Conservation (phyloP, 2,113 vertebrate genomes). For the Ceratotherium simum region DNA sequence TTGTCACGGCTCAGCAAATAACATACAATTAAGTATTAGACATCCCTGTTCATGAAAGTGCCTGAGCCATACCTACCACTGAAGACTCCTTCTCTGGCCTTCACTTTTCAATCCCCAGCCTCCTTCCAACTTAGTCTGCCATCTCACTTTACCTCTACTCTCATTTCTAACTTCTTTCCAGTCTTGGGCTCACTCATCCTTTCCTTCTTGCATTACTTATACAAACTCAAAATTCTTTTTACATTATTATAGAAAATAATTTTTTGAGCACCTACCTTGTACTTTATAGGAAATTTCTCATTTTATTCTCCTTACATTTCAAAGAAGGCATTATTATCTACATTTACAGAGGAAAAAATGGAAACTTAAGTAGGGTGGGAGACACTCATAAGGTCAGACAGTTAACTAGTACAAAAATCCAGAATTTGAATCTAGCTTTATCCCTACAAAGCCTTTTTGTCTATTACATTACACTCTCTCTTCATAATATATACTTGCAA, state of each 20-base stretch:
- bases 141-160: neutral
- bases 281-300: neutral
- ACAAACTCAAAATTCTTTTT: neutral
- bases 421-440: neutral
- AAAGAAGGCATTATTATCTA: neutral
- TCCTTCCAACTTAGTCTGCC: neutral
- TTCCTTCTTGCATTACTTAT: neutral
- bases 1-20: neutral
- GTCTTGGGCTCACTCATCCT: rapidly evolving
- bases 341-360: neutral
- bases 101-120: neutral
- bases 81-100: neutral
- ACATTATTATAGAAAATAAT: neutral
- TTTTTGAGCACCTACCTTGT: neutral
- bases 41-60: neutral
- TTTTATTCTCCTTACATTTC: neutral
- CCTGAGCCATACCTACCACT: neutral
- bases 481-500: neutral
- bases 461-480: neutral
- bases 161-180: neutral
- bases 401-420: neutral
- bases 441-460: neutral
- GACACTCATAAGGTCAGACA: neutral
- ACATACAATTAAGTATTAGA: neutral
- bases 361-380: neutral